These are phyloP conservation scores for Suncus etruscus DNA, from an alignment of 2,113 vertebrate species.

Conservation along the genomic window DNA sequence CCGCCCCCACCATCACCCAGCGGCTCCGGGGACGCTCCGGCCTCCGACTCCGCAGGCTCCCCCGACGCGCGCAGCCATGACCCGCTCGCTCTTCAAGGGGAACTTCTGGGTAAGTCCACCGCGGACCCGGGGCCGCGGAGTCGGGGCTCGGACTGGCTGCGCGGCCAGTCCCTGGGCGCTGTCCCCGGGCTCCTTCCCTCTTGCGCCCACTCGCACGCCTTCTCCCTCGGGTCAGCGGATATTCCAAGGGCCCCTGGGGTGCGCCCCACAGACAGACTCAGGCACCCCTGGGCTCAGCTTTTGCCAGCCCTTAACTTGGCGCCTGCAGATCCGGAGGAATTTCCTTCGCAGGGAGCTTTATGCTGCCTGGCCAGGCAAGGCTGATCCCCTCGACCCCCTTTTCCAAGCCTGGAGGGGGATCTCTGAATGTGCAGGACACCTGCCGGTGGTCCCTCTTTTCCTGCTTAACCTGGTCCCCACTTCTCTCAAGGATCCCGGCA, in stretches of 20 bases:
- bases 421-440: no score
- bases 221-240: no score
- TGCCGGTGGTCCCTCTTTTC: neutral
- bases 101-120: slow-evolving; percentile 94
- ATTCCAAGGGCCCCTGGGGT: no score
- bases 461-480: no score
- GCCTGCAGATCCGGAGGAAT: neutral
- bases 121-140: neutral
- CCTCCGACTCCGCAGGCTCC: neutral
- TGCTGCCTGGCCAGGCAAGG: neutral
- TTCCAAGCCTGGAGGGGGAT: no score
- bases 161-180: neutral
- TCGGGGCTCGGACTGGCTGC: no score
- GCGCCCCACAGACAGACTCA: neutral
- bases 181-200: neutral
- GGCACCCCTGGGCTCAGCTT: neutral
- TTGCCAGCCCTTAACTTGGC: neutral
- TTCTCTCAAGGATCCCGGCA: no score
- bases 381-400: neutral
- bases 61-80: slow-evolving; percentile 86
- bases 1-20: no score
- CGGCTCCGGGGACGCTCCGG: neutral
- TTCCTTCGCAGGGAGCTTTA: neutral
- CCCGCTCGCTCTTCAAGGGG: slow-evolving; percentile 90
- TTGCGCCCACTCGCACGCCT: neutral